phyloP scores from a whole-genome alignment of 2,888 invertebrate genomes.

The Cosmia trapezina region DNA sequence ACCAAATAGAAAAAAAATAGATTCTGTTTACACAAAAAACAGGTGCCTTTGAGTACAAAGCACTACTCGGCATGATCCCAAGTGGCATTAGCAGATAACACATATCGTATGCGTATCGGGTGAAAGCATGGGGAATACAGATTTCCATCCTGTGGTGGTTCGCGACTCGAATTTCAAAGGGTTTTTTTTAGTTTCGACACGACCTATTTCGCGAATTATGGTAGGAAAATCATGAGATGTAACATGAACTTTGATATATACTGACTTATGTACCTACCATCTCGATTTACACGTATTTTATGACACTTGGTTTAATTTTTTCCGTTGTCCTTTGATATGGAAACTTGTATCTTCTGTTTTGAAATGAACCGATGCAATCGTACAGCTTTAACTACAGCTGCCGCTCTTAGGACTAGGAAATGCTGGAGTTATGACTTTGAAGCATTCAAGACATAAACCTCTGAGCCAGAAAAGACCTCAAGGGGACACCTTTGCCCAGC shows the following conservation, averaged over 20 bases:
- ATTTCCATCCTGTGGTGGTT: conserved; percentile 81
- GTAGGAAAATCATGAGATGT: conserved; percentile 21
- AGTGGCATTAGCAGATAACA: conserved; percentile 88
- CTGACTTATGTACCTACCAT: background rate
- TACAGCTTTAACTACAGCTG: background rate
- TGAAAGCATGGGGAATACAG: conserved; percentile 89
- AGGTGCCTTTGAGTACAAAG: conserved; percentile 89
- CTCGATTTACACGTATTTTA: background rate
- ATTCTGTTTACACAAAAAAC: conserved; percentile 84
- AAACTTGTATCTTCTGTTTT: background rate
- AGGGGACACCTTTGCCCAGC: background rate
- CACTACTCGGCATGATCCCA: conserved; percentile 84
- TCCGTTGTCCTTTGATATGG: too few relatives aligned
- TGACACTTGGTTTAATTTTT: background rate
- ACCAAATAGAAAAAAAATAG: conserved; percentile 67
- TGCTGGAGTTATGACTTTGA: background rate
- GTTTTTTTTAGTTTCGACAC: conserved; percentile 76
- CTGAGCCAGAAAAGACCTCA: background rate
- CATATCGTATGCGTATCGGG: conserved; percentile 88
- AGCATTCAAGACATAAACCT: background rate
- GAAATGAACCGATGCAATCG: background rate
- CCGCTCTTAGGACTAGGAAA: background rate
- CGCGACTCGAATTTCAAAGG: conserved; percentile 88
- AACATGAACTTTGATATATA: background rate
- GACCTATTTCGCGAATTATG: conserved; percentile 72